phyloP scores from a whole-genome alignment of 1,140 invertebrate species.

The Ladona fulva region DNA sequence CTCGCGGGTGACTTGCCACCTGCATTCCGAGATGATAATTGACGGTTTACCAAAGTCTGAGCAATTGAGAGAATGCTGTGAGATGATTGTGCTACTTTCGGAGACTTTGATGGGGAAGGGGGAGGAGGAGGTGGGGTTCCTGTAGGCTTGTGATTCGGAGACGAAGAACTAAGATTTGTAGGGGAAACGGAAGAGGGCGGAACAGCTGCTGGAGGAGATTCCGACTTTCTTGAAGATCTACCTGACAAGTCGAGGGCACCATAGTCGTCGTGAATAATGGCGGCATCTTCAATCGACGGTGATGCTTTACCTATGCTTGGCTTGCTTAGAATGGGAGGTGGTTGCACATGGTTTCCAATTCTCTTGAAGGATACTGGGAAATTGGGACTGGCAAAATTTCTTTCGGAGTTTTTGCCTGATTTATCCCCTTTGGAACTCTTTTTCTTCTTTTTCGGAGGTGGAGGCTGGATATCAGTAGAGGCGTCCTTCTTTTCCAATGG shows the following conservation, averaged over 20 bases:
- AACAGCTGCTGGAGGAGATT: constrained; percentile 15
- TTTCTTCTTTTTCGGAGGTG: background rate
- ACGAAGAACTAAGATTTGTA: background rate
- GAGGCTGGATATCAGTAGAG: background rate
- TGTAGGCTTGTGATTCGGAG: background rate
- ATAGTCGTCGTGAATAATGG: constrained; percentile 20
- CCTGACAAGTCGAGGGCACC: constrained; percentile 31
- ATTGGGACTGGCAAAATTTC: background rate
- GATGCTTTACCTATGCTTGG: background rate
- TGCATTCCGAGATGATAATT: background rate
- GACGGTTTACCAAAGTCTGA: constrained; percentile 27
- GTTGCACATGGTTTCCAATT: background rate
- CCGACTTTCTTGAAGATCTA: constrained; percentile 26
- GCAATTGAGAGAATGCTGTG: constrained; percentile 30
- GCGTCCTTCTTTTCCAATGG: background rate
- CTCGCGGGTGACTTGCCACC: constrained; percentile 16
- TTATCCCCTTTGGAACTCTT: background rate
- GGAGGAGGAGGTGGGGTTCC: constrained; percentile 20
- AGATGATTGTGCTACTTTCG: background rate
- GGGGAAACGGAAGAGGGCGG: constrained; percentile 15
- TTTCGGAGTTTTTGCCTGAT: background rate
- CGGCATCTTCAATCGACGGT: background rate
- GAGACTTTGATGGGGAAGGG: constrained; percentile 18
- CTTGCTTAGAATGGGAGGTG: background rate
- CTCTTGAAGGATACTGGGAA: background rate